phyloP scores from a whole-genome alignment of 2,113 vertebrate species.

The Xiphorhynchus elegans region DNA sequence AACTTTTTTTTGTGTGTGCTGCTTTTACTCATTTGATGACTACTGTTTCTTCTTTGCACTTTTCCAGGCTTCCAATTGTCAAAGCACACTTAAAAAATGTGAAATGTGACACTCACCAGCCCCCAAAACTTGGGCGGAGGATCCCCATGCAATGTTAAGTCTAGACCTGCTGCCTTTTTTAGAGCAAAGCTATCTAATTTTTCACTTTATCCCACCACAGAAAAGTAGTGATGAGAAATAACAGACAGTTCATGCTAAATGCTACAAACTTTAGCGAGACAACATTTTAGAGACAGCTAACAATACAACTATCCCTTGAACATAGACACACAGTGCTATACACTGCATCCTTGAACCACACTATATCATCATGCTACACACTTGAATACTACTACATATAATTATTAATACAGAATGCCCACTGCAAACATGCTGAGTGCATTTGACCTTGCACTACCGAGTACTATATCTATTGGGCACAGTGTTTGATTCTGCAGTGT shows the following conservation, averaged over 20 bases:
- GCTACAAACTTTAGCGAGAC: neutral
- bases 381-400: neutral
- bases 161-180: slow-evolving; percentile 35
- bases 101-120: slow-evolving; percentile 4
- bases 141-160: neutral
- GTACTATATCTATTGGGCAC: neutral
- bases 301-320: neutral
- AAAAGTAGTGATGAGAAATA: neutral
- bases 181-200: slow-evolving; percentile 32
- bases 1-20: neutral
- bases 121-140: neutral
- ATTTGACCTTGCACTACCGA: slow-evolving; percentile 22
- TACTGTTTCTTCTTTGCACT: neutral
- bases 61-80: slow-evolving; percentile 8
- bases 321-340: neutral
- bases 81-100: slow-evolving; percentile 32
- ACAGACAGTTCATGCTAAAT: neutral
- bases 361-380: neutral
- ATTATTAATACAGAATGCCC: slow-evolving; percentile 13
- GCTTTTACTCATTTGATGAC: neutral
- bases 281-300: neutral
- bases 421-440: slow-evolving; percentile 16
- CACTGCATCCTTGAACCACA: neutral
- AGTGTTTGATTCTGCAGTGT: neutral
- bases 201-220: neutral